These are phyloP conservation scores for Rousettus leschenaultii DNA, from an alignment of 2,113 vertebrate genomes.

Conservation along the genomic window DNA sequence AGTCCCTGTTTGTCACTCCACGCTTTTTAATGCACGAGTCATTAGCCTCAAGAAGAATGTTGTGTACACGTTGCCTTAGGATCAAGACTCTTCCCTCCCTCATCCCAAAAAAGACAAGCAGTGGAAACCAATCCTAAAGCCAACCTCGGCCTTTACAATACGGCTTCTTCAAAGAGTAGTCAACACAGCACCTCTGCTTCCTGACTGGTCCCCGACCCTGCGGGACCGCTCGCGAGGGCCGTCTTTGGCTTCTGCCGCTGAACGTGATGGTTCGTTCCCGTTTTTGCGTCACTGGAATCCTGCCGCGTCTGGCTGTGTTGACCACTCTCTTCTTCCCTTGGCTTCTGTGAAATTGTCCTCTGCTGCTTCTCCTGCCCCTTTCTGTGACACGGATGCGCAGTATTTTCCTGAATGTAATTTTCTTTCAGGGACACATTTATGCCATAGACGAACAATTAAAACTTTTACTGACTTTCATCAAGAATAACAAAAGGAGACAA, in stretches of 20 bases:
- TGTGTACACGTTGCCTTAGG: background rate
- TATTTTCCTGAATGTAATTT: background rate
- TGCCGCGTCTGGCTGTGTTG: too few relatives aligned
- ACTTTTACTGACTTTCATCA: background rate
- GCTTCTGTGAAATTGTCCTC: background rate
- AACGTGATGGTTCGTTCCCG: background rate
- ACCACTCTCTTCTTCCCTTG: background rate
- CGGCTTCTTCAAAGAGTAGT: background rate
- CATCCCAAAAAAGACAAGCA: background rate
- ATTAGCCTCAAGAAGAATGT: background rate
- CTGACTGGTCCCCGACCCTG: fast-evolving
- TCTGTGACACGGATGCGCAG: too few relatives aligned
- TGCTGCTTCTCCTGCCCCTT: background rate
- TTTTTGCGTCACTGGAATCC: fast-evolving
- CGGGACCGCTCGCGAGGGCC: background rate
- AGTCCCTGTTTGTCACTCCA: background rate
- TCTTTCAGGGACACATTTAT: background rate
- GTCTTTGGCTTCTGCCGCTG: background rate
- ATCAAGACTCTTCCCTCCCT: background rate
- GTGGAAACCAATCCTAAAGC: background rate
- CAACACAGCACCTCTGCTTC: too few relatives aligned
- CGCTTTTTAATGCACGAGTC: background rate
- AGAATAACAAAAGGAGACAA: background rate
- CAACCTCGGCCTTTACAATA: background rate
- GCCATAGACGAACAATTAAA: background rate